Base-by-base conservation (phyloP, 2,113 vertebrate genomes). In the Pyxicephalus adspersus region DNA sequence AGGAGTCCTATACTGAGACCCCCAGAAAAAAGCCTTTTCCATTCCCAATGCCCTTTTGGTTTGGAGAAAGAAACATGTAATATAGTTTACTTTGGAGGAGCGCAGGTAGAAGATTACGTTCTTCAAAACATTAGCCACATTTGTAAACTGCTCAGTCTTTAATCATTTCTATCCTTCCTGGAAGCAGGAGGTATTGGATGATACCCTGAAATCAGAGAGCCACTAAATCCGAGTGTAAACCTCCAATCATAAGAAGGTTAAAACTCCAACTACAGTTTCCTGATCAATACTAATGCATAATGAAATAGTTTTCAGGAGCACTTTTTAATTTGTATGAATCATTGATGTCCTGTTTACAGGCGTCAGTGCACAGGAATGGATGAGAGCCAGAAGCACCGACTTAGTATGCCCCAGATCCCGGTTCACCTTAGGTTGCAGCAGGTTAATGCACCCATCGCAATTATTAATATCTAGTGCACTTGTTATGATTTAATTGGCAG, bases 321-420 rank as follows among this genome's bases (percentile, higher is more conserved):
- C 25, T 26, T 77, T 77, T 64, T 65, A 64, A 65, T 77, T 64
- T 77, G 60, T 28, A 29, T 77, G 61, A 77, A 77, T 64, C 45
- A 77, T 77, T 77, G 61, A 77, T 77, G 74, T 76, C 23, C 74
- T 76, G 38, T 64, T 64, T 76, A 76, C 34, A 76, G 26, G 60
- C 61, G 19, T 25, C 29, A 45, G 9, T 58, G 71, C 71, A 22
- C 19, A 74, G 28, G 52, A n/a, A 8, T 15, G 5, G 26, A 1
- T n/a, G n/a, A 15, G 5, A 20, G 29, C 25, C 5, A 19, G 31
- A 26, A 17, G 18, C 17, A 55, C 18, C 22, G 25, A 1, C 5
- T 72, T 6, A 3, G 17, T 25, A 17, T 8, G 15, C 15, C 52
- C 22, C n/a, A 19, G 20, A n/a, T 61, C 18, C n/a, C 9, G 63